A percentile compares a stretch with the other conserved stretches of the same genome.
Evolutionary conservation across 2,888 invertebrate species (phyloP).

Genomic region (Torymus auratus): DNA sequence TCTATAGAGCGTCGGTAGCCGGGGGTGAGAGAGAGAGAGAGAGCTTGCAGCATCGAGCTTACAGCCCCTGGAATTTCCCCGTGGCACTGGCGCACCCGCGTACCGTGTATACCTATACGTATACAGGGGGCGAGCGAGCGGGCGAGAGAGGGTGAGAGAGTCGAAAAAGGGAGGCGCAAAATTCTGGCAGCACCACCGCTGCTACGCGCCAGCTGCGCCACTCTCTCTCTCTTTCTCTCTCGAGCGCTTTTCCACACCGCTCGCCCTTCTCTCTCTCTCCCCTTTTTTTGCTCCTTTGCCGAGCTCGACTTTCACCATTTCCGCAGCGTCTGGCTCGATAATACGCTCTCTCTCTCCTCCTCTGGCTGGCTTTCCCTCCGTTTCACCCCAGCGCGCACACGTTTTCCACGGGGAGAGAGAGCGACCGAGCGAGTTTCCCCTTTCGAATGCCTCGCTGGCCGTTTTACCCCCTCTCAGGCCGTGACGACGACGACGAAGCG

Average conservation of each 20-base stretch:
- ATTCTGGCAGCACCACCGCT: conserved; percentile 18
- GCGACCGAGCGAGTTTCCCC: conserved; percentile 38
- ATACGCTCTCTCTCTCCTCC: background rate
- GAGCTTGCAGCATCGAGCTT: conserved; percentile 40
- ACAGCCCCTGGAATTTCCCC: conserved; percentile 46
- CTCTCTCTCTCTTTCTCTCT: conserved; percentile 39
- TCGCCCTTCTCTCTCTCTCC: conserved; percentile 24
- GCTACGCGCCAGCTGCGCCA: conserved; percentile 46
- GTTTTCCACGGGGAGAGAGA: conserved; percentile 21
- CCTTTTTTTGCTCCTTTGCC: background rate
- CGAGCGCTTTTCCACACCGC: conserved; percentile 57
- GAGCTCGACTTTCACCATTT: background rate
- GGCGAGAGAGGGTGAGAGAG: background rate
- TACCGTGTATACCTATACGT: background rate
- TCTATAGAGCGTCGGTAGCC: conserved; percentile 1
- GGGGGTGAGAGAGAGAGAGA: conserved; percentile 6
- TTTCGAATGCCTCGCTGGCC: background rate
- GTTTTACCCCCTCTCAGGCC: too few relatives aligned
- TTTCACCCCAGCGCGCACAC: conserved; percentile 40
- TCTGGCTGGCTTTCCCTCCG: conserved; percentile 13
- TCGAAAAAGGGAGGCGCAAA: conserved; percentile 54
- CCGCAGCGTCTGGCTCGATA: too few relatives aligned
- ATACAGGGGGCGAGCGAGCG: background rate
- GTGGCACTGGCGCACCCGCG: conserved; percentile 2
- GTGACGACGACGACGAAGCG: too few relatives aligned